A percentile compares a stretch with the other conserved stretches of the same genome.
phyloP scores from a whole-genome alignment of 2,888 invertebrate species.

The Acrobasis suavella region DNA sequence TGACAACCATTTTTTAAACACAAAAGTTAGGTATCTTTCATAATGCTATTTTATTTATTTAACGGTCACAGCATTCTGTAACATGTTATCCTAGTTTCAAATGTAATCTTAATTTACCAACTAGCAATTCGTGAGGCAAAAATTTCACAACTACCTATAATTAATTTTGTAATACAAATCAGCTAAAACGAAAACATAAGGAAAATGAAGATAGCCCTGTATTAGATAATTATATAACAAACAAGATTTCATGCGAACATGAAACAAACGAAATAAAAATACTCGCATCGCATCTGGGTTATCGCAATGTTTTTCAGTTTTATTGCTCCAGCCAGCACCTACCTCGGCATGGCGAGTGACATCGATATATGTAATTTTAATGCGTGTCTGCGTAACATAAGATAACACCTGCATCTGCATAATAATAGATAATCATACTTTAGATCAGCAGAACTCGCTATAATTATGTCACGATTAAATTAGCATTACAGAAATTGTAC shows the following conservation, averaged over 20 bases:
- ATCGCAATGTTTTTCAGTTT: not conserved
- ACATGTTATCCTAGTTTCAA: not conserved
- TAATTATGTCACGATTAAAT: not conserved
- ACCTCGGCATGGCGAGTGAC: not conserved
- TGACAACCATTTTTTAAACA: not conserved
- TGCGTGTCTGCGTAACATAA: constrained; percentile 1
- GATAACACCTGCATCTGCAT: constrained; percentile 3
- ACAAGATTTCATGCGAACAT: not conserved
- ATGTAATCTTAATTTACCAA: not conserved
- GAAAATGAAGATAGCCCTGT: not conserved
- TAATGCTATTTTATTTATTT: not conserved
- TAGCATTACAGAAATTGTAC: not conserved
- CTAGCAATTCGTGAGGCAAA: not conserved
- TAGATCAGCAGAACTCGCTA: not conserved
- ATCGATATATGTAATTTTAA: constrained; percentile 1
- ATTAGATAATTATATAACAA: not conserved
- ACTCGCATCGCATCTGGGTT: not conserved
- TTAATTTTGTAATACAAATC: not conserved
- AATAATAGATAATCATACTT: not conserved
- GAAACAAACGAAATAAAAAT: not conserved
- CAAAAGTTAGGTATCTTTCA: not conserved
- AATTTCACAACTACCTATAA: not conserved
- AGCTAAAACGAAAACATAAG: no score
- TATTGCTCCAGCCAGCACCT: not conserved
- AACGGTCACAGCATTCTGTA: not conserved